These are phyloP conservation scores for Chromoteleia sp. DNA, from an alignment of 2,888 invertebrate genomes.

Conservation along the genomic window DNA sequence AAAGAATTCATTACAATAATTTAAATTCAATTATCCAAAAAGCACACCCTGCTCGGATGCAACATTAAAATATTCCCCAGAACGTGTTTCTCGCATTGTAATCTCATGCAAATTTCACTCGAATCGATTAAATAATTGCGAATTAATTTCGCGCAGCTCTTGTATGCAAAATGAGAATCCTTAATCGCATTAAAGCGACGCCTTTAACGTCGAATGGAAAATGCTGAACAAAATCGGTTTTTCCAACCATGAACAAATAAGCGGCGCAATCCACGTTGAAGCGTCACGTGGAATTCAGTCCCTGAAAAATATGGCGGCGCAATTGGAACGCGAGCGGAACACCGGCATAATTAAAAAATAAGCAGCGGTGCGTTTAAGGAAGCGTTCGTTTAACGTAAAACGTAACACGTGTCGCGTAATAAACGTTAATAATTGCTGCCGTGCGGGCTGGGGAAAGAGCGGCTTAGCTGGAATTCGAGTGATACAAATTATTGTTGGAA, in stretches of 20 bases:
- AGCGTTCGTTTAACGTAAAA: slow-evolving; percentile 46
- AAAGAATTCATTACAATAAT: neutral
- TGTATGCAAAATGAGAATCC: slow-evolving; percentile 12
- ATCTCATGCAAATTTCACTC: slow-evolving; percentile 38
- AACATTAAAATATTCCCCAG: neutral
- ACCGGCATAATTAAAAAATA: slow-evolving; percentile 44
- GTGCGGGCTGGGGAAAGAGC: neutral
- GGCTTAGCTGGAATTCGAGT: slow-evolving; percentile 47
- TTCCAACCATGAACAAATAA: slow-evolving; percentile 7
- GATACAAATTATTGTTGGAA: slow-evolving; percentile 55
- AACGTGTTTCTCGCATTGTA: slow-evolving; percentile 4
- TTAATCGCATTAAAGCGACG: slow-evolving; percentile 27
- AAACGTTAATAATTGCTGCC: slow-evolving; percentile 52
- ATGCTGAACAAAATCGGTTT: slow-evolving; percentile 2
- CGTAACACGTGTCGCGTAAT: slow-evolving; percentile 56
- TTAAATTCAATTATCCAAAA: neutral
- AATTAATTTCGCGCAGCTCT: slow-evolving; percentile 16
- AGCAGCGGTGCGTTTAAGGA: slow-evolving; percentile 36
- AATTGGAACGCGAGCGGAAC: neutral
- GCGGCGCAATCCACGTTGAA: slow-evolving; percentile 7
- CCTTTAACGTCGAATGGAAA: slow-evolving; percentile 9
- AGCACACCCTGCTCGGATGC: neutral
- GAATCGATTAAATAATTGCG: slow-evolving; percentile 13
- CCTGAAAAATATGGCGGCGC: neutral
- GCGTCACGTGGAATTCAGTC: neutral